Evolutionary conservation across 2,797 vertebrate species (phyloP), one percentile per base, ranked within the genome.

Genomic region (Brotogeris chrysoptera): DNA sequence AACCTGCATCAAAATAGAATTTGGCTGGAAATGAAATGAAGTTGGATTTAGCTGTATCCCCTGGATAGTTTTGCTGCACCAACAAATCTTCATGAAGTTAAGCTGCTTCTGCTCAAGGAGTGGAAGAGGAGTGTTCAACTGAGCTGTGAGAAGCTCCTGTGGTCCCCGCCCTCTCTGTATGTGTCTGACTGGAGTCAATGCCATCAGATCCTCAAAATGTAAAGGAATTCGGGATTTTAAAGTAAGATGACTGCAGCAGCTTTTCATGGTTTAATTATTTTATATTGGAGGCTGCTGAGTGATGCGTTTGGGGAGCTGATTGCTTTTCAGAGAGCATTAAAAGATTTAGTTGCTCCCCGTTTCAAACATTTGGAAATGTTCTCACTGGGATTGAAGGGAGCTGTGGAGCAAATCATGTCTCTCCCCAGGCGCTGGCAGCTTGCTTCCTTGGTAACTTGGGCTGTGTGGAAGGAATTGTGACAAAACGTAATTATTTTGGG

Each of bases 251-350:
- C 89, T 63, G 80, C 73, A 76, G 86, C 89, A 88, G 95, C 95
- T 92, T 91, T 91, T 93, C 95, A 96, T 68, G 90, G 77, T 96
- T 96, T 97, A 90, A 94, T 92, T 93, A 93, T 84, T 95, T 95
- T 93, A 91, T 92, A 93, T 97, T 97, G 92, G 88, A 98, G 97
- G 89, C 96, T 98, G 93, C 93, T 98, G 71, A 98, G 84, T 81
- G 97, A 98, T 95, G 98, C 97, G 0, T 98, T 98, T 1, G 16
- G 81, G 95, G 98, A 98, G 87, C 89, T 98, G 76, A 86, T 98
- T 86, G 98, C 98, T 53, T 98, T 98, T 94, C 98, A 98, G 92
- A 97, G 95, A 97, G 98, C 98, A 87, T 97, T 98, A 90, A 98
- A 98, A 93, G 98, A 98, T 93, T 94, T 98, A 93, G 97, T 98